Conservation (phyloP, 2,797 vertebrate genomes). For the Neosilurus hyrtlii region DNA sequence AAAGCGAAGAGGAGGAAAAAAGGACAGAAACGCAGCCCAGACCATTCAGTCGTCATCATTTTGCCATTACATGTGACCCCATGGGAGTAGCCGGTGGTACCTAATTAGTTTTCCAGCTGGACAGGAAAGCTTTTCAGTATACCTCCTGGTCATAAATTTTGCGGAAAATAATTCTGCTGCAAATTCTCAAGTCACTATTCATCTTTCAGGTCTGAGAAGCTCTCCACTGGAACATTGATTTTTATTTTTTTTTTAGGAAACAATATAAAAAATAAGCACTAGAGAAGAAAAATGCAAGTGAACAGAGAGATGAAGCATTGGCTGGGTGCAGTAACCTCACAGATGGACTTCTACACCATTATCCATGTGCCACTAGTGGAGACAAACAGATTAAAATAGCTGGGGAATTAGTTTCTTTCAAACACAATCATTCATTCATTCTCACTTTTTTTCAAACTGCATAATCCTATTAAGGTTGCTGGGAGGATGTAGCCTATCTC, state of each 20-base stretch:
- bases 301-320: not conserved
- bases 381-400: no score
- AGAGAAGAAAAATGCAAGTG: not conserved
- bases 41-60: slow-evolving; percentile 21
- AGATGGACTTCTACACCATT: not conserved
- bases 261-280: not conserved
- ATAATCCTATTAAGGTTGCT: no score
- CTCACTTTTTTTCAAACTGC: no score
- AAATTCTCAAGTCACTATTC: not conserved
- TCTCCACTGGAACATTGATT: not conserved
- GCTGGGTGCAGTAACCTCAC: slow-evolving; percentile 2
- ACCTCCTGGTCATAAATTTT: not conserved
- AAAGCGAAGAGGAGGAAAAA: slow-evolving; percentile 32
- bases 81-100: not conserved
- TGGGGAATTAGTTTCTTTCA: no score
- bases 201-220: slow-evolving; percentile 5
- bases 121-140: slow-evolving; percentile 7
- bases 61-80: not conserved
- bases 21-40: slow-evolving; percentile 29
- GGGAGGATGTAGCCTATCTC: no score
- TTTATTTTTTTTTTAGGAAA: not conserved
- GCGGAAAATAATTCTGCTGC: not conserved
- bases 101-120: slow-evolving; percentile 13
- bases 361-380: not conserved
- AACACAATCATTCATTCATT: no score